Base-by-base conservation (phyloP, 2,888 invertebrate species). In the Graphium colonna region DNA sequence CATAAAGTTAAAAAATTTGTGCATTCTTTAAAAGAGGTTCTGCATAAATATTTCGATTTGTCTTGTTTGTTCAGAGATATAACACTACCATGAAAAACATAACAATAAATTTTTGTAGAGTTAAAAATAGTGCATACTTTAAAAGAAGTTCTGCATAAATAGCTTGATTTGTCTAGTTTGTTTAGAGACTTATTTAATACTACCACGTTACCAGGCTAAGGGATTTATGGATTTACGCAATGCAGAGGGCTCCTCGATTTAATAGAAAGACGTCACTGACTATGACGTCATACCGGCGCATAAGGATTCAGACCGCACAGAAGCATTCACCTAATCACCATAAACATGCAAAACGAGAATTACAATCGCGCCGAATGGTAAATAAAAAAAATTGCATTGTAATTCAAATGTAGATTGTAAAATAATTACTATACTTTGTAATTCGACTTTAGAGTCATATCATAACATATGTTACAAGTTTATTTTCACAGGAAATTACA, bases 321-420 rank as follows among this genome's bases (percentile, higher is more conserved):
- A 21, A 44, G 31, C 16, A 33, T 44, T 44, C 31, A 16, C 44
- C 44, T 44, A 44, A 44, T 44, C 31, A 16, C 21, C 2, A 21
- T 21, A 21, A 21, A 21, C 21, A 21, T 21, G 21, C 21, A 21
- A 21, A 21, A 21, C 21, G 33, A 1, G 33, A n/a, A n/a, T 33
- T 33, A 33, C 1, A 33, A 33, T 3, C 1, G 33, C n/a, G 10
- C n/a, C n/a, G 2, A 33, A 33, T 33, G n/a, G 9, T n/a, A n/a
- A 3, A 33, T 33, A 33, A 10, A 33, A 33, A 33, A 33, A 10
- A 3, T 10, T 9, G 33, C n/a, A n/a, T n/a, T n/a, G n/a, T n/a
- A n/a, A n/a, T n/a, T n/a, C n/a, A 10, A 33, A 33, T 10, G n/a
- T n/a, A 10, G 33, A 33, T 9, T 33, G 9, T 33, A 33, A 10